Conservation (phyloP, 2,797 vertebrate genomes). For the Adelosebastes latens region DNA sequence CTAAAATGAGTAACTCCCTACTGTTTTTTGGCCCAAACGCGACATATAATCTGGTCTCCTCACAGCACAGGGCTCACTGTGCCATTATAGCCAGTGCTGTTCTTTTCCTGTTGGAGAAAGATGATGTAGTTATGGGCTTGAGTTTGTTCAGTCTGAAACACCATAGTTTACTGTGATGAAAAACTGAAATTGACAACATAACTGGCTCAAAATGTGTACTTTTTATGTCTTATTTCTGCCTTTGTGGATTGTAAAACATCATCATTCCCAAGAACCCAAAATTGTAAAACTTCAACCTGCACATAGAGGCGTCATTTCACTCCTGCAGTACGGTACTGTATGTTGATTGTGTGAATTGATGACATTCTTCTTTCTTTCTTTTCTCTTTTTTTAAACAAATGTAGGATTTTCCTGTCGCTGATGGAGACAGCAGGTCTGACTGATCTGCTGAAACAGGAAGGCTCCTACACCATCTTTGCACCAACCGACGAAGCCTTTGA, state of each 20-base stretch:
- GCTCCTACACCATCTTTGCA: constrained; percentile 93
- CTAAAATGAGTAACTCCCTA: not conserved
- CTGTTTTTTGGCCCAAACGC: not conserved
- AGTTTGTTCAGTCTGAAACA: not conserved
- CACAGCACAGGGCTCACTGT: not conserved
- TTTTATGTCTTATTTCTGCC: not conserved
- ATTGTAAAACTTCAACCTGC: not conserved
- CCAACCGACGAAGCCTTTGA: constrained; percentile 94
- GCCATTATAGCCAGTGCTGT: not conserved
- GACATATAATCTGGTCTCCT: not conserved
- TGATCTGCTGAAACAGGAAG: constrained; percentile 87
- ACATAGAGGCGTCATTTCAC: not conserved
- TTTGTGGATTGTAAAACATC: not conserved
- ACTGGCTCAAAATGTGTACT: not conserved
- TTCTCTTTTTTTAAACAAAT: not conserved
- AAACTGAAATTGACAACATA: not conserved
- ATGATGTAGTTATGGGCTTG: not conserved
- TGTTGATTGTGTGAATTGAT: not conserved
- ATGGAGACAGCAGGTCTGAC: constrained; percentile 90
- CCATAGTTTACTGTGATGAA: not conserved
- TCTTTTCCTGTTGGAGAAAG: not conserved
- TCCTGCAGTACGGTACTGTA: not conserved
- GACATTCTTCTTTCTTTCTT: not conserved
- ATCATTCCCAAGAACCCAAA: not conserved
- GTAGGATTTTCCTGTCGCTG: constrained; percentile 91